Evolutionary conservation across 2,888 invertebrate genomes (phyloP), one percentile per base, ranked within the genome.

Genomic region (Phengaris alcon): DNA sequence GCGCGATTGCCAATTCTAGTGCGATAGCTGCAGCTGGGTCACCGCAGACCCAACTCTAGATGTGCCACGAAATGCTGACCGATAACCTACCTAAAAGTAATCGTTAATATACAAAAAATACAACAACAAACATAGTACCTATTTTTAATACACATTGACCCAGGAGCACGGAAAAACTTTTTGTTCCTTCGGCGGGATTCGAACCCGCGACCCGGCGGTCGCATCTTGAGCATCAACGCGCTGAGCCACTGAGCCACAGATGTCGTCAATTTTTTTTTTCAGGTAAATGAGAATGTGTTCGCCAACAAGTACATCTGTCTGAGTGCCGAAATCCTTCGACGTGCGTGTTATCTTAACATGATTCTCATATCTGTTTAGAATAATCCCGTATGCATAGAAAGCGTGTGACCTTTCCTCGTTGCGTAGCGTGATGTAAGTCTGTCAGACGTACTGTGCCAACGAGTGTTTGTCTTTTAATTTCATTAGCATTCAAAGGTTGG

Each of bases 401-500:
- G 72, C 72, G 72, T 35, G 72, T 54, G 54, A 72, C 72, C 54
- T 72, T 72, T 72, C 72, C 52, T 52, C 72, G 72, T 72, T 72
- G 54, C 72, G 72, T 54, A 72, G 54, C 51, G 52, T 54, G 70
- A 70, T 72, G 72, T 54, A 72, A 72, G 72, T 52, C 70, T 48
- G 52, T 51, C 72, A 35, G 72, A 35, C 35, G 22, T 13, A 0
- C 10, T 22, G 54, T 72, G 48, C 15, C 15, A 52, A 52, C 54
- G 72, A 52, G 35, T 72, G 12, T 72, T 54, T 72, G 51, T 54
- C 72, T 52, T 72, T 52, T 72, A 51, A 52, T 72, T 52, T 72
- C 72, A 72, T 72, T 72, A 54, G 72, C 52, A 72, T 72, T 72
- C 72, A 72, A 72, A 72, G 72, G 72, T 35, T 72, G 72, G 72